Evolutionary conservation across 2,797 vertebrate genomes (phyloP).

Genomic region (Pantherophis alleghaniensis): DNA sequence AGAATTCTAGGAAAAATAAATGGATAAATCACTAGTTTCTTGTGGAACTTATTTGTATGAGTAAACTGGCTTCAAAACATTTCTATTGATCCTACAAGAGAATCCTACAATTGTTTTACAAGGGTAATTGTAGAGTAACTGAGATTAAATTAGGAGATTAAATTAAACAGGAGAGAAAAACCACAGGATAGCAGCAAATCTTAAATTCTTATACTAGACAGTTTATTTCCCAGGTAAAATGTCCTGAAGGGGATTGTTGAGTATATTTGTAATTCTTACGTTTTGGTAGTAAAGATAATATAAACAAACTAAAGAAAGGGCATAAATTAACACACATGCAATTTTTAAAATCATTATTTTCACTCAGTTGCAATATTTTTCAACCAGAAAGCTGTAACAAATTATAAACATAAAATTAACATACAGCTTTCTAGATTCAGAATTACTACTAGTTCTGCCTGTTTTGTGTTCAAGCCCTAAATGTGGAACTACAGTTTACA

Average conservation of each 20-base stretch:
- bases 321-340: neutral
- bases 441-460: neutral
- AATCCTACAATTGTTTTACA: slow-evolving; percentile 26
- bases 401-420: neutral
- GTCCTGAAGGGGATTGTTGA: neutral
- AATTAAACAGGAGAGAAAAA: neutral
- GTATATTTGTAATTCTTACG: neutral
- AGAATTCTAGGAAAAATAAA: slow-evolving; percentile 69
- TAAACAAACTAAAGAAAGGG: neutral
- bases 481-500: neutral
- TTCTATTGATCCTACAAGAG: slow-evolving; percentile 23
- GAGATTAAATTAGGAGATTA: neutral
- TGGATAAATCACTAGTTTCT: slow-evolving; percentile 40
- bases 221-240: neutral
- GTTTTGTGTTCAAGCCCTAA: neutral
- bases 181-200: neutral
- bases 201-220: neutral
- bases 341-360: neutral
- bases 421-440: neutral
- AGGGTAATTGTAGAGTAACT: neutral
- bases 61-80: slow-evolving; percentile 31
- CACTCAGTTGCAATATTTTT: neutral
- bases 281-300: neutral
- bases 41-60: slow-evolving; percentile 31
- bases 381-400: neutral